These are phyloP conservation scores for Ahaetulla prasina DNA, from an alignment of 2,113 vertebrate species.

Conservation along the genomic window DNA sequence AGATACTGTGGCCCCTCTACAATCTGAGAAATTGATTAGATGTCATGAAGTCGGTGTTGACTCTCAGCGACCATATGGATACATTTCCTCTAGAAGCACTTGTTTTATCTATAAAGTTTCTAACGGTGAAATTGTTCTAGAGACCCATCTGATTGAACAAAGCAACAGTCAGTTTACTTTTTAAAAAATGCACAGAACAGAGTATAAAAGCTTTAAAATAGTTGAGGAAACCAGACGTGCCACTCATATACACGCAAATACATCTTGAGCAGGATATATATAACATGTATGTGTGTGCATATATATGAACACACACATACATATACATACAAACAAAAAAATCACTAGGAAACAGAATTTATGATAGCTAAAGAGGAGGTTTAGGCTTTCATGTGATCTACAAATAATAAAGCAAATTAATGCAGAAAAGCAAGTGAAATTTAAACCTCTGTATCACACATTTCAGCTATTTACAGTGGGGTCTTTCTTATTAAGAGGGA, in stretches of 20 bases:
- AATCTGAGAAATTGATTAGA: neutral
- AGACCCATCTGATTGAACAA: neutral
- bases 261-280: neutral
- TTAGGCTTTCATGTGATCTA: conserved; percentile 5
- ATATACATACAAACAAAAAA: neutral
- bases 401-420: neutral
- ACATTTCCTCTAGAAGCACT: neutral
- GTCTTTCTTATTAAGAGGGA: conserved; percentile 25
- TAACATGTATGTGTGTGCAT: too few relatives aligned
- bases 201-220: neutral
- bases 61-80: neutral
- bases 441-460: conserved; percentile 29
- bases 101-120: neutral
- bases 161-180: neutral
- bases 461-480: conserved; percentile 34
- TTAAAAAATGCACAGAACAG: neutral
- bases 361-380: neutral
- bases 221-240: neutral
- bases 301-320: too few relatives aligned
- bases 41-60: neutral
- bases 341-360: neutral
- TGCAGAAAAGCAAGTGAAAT: neutral
- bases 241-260: neutral
- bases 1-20: neutral
- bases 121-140: neutral